Base-by-base conservation (phyloP, 2,113 vertebrate genomes). In the Montifringilla adamsi region DNA sequence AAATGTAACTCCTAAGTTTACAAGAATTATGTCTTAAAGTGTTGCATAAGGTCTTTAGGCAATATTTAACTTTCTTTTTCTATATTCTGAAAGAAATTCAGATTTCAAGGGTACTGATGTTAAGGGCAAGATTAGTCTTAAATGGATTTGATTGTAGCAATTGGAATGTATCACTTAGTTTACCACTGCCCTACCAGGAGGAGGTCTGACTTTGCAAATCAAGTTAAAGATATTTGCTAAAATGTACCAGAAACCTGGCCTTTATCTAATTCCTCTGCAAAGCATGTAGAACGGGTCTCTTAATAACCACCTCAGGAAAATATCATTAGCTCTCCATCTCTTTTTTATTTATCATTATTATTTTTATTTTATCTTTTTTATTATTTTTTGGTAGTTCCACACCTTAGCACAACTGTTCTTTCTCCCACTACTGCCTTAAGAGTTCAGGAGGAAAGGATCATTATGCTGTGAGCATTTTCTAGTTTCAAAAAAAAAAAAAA, bases 241-340 rank as follows among this genome's bases (percentile, higher is more conserved):
- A 93, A 67, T 1, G 1, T 37, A 41, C 9, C 22, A 74, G 44
- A 80, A 60, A 64, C 7, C 7, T 49, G 41, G 15, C 17, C 41
- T 86, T 88, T 55, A 16, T 33, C 43, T n/a, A 58, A 69, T 33
- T 83, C 19, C 37, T 53, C 50, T 69, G 52, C 28, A 79, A 90
- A 86, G 66, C 19, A 17, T 41, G 26, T 82, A 50, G 33, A 87
- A 62, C 2, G 2, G 13, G 23, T 35, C 14, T 60, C 37, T 50
- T 72, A 84, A 87, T 62, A 59, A 84, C 35, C 24, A n/a, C 26
- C 27, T 68, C 58, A 56, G 22, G 41, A 86, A 90, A 91, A 84
- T 60, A 33, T 23, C 22, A 44, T 43, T 64, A 60, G 8, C 6
- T 78, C 14, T 59, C 27, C 6, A 13, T 46, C 10, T 39, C 19